phyloP scores from a whole-genome alignment of 2,113 vertebrate species.

The Tragulus kanchil region DNA sequence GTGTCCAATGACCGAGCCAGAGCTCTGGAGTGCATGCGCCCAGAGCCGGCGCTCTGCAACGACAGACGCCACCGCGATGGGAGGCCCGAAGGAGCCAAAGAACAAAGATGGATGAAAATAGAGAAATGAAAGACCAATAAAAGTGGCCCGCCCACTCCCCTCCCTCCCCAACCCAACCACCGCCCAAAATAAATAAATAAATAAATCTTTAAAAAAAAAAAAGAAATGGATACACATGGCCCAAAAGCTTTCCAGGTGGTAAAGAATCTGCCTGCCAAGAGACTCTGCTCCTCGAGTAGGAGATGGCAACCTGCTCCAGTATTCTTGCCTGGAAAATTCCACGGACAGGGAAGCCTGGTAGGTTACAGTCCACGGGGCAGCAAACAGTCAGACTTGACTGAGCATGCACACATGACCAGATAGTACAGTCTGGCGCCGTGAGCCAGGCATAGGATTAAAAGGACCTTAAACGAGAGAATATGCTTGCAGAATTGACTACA shows the following conservation, averaged over 20 bases:
- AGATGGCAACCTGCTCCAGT: not conserved
- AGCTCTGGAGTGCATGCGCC: no score
- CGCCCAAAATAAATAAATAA: no score
- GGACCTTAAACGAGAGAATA: not conserved
- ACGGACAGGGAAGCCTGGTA: not conserved
- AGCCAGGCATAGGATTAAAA: not conserved
- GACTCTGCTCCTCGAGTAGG: not conserved
- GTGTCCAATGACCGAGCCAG: no score
- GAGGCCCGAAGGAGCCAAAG: no score
- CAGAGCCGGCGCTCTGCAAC: no score
- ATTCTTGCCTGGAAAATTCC: not conserved
- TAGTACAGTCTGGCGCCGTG: not conserved
- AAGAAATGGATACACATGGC: not conserved
- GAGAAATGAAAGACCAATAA: no score
- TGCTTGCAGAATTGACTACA: not conserved
- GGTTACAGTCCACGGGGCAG: not conserved
- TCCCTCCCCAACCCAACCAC: no score
- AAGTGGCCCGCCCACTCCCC: no score
- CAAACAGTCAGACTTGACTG: not conserved
- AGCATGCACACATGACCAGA: not conserved
- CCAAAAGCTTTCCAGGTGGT: not conserved
- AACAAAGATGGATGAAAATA: no score
- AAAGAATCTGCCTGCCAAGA: not conserved
- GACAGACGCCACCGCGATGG: no score
- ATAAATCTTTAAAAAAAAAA: not conserved